Evolutionary conservation across 2,888 invertebrate species (phyloP), one percentile per base, ranked within the genome.

Genomic region (Mamestra brassicae): DNA sequence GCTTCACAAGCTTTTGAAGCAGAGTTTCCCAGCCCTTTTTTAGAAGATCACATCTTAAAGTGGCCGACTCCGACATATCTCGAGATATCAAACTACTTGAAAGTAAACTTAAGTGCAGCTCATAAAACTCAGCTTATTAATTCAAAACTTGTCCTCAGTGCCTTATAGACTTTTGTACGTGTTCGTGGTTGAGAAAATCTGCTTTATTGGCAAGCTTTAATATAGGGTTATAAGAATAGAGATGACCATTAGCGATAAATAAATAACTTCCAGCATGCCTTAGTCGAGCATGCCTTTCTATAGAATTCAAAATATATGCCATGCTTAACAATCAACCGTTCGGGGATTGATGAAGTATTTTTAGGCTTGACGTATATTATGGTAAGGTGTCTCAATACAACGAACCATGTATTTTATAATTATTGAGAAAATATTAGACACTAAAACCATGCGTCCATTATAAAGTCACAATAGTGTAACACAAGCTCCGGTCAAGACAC

Each of bases 1-100:
- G 82, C 82, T 11, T 45, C 84, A 79, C 68, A 81, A 55, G 67
- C 80, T 67, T 36, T 15, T 38, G 34, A 11, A 61, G 71, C 79
- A 57, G 42, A 42, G 10, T 10, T 45, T 42, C 7, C 5, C n/a
- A 38, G 47, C 1, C 45, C 45, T 45, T 45, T 45, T 47, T 13
- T 47, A 47, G 47, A 13, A 47, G 42, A 38, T 38, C 38, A 38
- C 38, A 38, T 38, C 38, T 38, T 38, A 38, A 38, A 5, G 5
- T 26, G 26, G 26, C 26, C 26, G 26, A 26, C 26, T 1, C 26
- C 26, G 26, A 38, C 4, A 5, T 52, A 26, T 55, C 26, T 1
- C 13, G 26, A 10, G 26, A 5, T 26, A 11, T 26, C 57, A 57
- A 15, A 15, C 15, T 17, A 3, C 17, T 58, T 36, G 8, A 36